These are phyloP conservation scores for Dromiciops gliroides DNA, from an alignment of 2,113 vertebrate species.

Conservation along the genomic window DNA sequence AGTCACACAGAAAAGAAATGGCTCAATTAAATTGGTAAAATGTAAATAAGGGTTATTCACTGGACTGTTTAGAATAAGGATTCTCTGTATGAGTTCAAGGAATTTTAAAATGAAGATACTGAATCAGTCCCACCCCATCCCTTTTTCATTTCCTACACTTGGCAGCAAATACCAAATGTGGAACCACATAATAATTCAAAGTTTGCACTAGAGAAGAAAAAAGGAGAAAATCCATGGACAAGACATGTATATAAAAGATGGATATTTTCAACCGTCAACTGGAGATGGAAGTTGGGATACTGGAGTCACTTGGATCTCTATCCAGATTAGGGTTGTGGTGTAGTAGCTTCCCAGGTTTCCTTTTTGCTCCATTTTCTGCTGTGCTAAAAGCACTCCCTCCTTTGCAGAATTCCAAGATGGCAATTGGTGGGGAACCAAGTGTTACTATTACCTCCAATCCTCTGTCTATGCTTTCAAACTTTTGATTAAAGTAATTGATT, in stretches of 20 bases:
- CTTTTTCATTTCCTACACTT: neutral
- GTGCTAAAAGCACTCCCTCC: neutral
- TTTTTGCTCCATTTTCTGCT: neutral
- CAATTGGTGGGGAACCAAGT: neutral
- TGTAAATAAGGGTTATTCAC: neutral
- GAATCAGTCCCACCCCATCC: neutral
- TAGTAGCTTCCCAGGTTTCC: neutral
- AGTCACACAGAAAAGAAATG: neutral
- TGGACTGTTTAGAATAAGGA: neutral
- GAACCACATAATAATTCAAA: neutral
- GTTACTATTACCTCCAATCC: neutral
- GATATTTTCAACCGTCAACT: neutral
- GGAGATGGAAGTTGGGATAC: neutral
- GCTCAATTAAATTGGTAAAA: neutral
- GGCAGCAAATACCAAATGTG: too few relatives aligned
- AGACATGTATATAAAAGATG: neutral
- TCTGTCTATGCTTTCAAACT: neutral
- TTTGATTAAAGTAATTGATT: neutral
- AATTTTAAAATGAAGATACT: neutral
- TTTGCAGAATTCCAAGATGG: neutral
- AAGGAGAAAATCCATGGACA: neutral
- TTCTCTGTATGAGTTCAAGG: neutral
- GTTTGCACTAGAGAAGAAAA: neutral
- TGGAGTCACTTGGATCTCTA: neutral
- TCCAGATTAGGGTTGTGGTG: neutral